Evolutionary conservation across 2,888 invertebrate species (phyloP).

Genomic region (Phlogophora meticulosa): DNA sequence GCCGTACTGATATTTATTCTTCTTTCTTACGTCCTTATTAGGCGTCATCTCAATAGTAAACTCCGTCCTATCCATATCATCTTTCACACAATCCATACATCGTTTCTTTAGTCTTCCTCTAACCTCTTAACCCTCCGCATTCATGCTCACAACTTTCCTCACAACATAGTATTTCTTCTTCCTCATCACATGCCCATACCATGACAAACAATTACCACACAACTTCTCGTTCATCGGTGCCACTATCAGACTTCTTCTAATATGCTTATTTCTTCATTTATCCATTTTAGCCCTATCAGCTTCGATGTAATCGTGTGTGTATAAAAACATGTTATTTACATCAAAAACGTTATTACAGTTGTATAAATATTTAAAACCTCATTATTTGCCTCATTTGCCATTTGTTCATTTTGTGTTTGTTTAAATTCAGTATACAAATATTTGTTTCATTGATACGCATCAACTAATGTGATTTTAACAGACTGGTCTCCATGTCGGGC

Average conservation of each 20-base stretch:
- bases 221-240: fast-evolving
- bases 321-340: slow-evolving; percentile 9
- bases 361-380: neutral
- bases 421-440: neutral
- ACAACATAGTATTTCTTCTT: too few relatives aligned
- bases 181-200: too few relatives aligned
- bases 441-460: neutral
- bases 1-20: neutral
- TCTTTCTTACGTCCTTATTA: neutral
- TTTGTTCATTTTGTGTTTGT: too few relatives aligned
- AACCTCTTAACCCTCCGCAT: too few relatives aligned
- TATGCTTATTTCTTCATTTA: too few relatives aligned
- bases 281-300: too few relatives aligned
- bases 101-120: too few relatives aligned
- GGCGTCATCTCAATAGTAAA: neutral
- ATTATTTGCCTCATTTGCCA: slow-evolving; percentile 26
- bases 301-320: slow-evolving; percentile 5
- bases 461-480: slow-evolving; percentile 43
- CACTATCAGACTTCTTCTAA: too few relatives aligned
- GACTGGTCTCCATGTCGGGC: neutral
- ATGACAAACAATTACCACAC: too few relatives aligned
- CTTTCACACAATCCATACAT: too few relatives aligned
- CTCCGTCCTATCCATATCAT: neutral
- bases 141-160: too few relatives aligned
- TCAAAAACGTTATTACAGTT: neutral